These are phyloP conservation scores for Trichonephila inaurata DNA, from an alignment of 1,140 invertebrate genomes.

Conservation along the genomic window DNA sequence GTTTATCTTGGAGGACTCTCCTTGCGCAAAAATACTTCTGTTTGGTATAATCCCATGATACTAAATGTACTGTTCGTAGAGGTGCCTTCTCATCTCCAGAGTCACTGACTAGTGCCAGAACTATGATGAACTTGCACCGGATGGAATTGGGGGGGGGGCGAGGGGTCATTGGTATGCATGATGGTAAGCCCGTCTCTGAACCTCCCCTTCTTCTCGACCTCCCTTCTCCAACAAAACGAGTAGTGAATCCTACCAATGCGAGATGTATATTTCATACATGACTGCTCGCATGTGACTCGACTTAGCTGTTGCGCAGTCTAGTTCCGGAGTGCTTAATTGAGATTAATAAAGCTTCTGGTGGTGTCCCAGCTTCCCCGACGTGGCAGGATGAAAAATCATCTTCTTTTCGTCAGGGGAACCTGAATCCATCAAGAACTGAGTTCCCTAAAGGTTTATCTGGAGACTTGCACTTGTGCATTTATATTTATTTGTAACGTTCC, in stretches of 20 bases:
- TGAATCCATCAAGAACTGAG: slow-evolving; percentile 73
- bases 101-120: slow-evolving; percentile 62
- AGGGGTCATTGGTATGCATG: slow-evolving; percentile 76
- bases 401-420: slow-evolving; percentile 76
- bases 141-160: slow-evolving; percentile 32
- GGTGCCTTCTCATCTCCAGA: slow-evolving; percentile 60
- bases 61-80: slow-evolving; percentile 11
- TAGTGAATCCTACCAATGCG: slow-evolving; percentile 70
- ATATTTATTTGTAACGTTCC: slow-evolving; percentile 76
- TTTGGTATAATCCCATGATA: slow-evolving; percentile 54
- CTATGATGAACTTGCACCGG: slow-evolving; percentile 62
- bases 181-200: slow-evolving; percentile 32
- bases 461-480: slow-evolving; percentile 75
- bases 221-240: slow-evolving; percentile 71
- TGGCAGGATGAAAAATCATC: slow-evolving; percentile 77
- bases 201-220: not conserved
- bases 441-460: slow-evolving; percentile 73
- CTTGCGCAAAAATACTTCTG: slow-evolving; percentile 66
- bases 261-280: slow-evolving; percentile 77
- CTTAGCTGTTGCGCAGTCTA: slow-evolving; percentile 62
- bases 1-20: slow-evolving; percentile 34
- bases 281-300: slow-evolving; percentile 74
- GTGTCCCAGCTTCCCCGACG: slow-evolving; percentile 73
- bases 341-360: slow-evolving; percentile 74
- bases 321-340: slow-evolving; percentile 74